A percentile compares a stretch with the other conserved stretches of the same genome.
These are phyloP conservation scores for Melikaiella ostensackeni DNA, from an alignment of 2,888 invertebrate species.

Conservation along the genomic window DNA sequence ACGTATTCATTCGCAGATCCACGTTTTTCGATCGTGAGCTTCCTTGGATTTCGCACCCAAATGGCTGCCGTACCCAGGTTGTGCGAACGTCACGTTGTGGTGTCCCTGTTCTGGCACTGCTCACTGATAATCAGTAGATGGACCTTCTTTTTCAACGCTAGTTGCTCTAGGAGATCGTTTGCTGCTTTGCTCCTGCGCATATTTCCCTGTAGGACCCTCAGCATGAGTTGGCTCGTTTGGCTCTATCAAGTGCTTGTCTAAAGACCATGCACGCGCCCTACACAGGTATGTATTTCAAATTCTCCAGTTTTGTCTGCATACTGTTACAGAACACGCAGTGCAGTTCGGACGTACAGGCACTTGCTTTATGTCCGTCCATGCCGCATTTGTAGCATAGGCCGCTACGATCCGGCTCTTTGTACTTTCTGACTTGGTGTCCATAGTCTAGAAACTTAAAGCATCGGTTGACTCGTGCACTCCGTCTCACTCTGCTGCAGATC, in stretches of 20 bases:
- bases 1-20: background rate
- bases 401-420: too few relatives aligned
- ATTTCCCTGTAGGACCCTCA: constrained; percentile 53
- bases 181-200: constrained; percentile 52
- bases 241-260: constrained; percentile 42
- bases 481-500: too few relatives aligned
- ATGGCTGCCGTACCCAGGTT: constrained; percentile 46
- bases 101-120: constrained; percentile 13
- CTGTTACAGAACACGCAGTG: too few relatives aligned
- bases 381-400: too few relatives aligned
- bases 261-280: constrained; percentile 43
- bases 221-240: constrained; percentile 26
- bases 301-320: too few relatives aligned
- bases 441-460: too few relatives aligned
- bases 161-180: constrained; percentile 45
- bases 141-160: background rate
- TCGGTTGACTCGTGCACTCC: too few relatives aligned
- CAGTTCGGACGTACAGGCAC: too few relatives aligned
- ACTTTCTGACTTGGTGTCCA: too few relatives aligned
- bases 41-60: constrained; percentile 40
- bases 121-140: constrained; percentile 40
- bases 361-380: too few relatives aligned
- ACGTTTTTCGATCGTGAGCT: background rate
- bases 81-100: constrained; percentile 43
- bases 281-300: constrained; percentile 47